Conservation (phyloP, 1,140 invertebrate species). For the Drosophila orosa region DNA sequence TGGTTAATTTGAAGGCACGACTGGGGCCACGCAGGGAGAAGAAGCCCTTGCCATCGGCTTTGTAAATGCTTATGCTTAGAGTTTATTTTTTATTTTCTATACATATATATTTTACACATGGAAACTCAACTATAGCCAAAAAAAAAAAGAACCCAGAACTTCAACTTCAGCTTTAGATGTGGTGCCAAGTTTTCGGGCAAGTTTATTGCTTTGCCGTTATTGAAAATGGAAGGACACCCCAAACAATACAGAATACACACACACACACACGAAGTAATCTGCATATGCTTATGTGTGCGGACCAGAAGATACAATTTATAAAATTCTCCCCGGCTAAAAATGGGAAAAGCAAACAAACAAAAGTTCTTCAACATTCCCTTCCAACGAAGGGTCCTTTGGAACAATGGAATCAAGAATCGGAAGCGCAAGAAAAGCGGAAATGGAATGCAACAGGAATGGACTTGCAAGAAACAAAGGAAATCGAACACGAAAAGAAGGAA, state of each 20-base stretch:
- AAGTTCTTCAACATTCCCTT: conserved; percentile 32
- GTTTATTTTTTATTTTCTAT: neutral
- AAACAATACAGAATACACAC: conserved; percentile 2
- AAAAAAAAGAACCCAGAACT: neutral
- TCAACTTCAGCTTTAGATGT: conserved; percentile 21
- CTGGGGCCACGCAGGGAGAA: neutral
- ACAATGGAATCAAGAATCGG: conserved; percentile 9
- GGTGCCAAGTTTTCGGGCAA: conserved; percentile 45
- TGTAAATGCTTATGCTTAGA: neutral
- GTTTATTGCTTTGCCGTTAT: conserved; percentile 70
- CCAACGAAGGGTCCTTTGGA: conserved; percentile 5
- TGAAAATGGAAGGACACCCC: conserved; percentile 46
- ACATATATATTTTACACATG: neutral
- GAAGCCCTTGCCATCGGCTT: neutral
- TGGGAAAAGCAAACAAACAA: conserved; percentile 46
- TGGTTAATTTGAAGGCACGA: conserved; percentile 72
- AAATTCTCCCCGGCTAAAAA: conserved; percentile 41
- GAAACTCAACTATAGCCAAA: neutral
- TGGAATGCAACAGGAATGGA: conserved; percentile 1
- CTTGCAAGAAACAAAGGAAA: neutral
- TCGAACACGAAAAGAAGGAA: neutral
- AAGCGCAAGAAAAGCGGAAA: conserved; percentile 4
- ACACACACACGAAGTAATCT: conserved; percentile 45
- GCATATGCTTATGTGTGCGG: conserved; percentile 51
- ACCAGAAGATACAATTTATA: conserved; percentile 67